Percentiles rank a stretch among this genome's conserved stretches.
These are phyloP conservation scores for Siderastrea radians DNA, from an alignment of 92 coral and sea anemone genomes.

Conservation along the genomic window DNA sequence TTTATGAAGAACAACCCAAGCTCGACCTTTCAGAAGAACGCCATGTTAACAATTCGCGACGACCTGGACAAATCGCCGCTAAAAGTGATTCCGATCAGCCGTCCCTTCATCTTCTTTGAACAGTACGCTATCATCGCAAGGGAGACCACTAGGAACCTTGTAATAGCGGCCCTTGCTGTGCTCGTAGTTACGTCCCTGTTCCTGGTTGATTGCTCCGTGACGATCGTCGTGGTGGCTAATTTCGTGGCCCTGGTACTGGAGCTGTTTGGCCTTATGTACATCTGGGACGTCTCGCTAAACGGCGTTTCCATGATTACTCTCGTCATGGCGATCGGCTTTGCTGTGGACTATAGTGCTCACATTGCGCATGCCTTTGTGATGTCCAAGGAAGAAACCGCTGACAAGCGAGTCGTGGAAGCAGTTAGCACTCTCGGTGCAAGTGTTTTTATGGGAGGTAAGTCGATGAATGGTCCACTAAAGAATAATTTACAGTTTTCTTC, in stretches of 20 bases:
- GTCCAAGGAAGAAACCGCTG: conserved; percentile 70
- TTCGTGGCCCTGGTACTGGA: conserved; percentile 68
- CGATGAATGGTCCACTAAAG: not conserved
- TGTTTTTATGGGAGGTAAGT: conserved; percentile 94
- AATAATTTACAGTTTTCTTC: not conserved
- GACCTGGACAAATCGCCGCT: conserved; percentile 57
- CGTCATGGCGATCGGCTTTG: conserved; percentile 79
- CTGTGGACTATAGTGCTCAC: conserved; percentile 80
- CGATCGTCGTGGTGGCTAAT: conserved; percentile 56
- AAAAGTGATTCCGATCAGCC: conserved; percentile 54
- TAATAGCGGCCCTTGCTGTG: conserved; percentile 61
- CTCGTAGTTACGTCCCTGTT: conserved; percentile 63
- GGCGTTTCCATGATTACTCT: conserved; percentile 77
- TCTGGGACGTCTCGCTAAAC: conserved; percentile 74
- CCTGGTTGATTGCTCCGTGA: conserved; percentile 53
- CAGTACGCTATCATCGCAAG: conserved; percentile 63
- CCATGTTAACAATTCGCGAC: conserved; percentile 70
- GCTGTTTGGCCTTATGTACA: conserved; percentile 71
- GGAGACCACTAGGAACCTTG: conserved; percentile 62
- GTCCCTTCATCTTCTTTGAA: conserved; percentile 61
- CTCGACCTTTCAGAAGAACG: conserved; percentile 59
- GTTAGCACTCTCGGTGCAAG: conserved; percentile 93
- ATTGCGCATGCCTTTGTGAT: conserved; percentile 91
- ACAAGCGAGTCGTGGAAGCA: conserved; percentile 89
- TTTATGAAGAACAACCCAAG: conserved; percentile 44